Evolutionary conservation across 2,113 vertebrate species (phyloP), one percentile per base, ranked within the genome.

Genomic region (Bubo blakistoni): DNA sequence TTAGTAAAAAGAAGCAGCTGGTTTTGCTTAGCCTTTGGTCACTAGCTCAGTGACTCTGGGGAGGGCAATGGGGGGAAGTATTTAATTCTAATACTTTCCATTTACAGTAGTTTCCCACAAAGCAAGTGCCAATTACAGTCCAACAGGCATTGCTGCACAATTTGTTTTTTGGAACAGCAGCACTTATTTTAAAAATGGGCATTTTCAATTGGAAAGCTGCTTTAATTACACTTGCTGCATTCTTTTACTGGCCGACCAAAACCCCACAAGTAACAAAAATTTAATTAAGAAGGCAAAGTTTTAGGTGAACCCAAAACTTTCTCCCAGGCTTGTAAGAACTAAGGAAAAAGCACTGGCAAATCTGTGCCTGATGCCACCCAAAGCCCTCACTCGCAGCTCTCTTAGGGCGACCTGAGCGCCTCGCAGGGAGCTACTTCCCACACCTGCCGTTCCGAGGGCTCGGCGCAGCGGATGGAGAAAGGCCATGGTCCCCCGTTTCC

Each of bases 121-220:
- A 47, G 36, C 38, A 27, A 42, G 7, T 29, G 44, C 14, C 22
- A 7, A 0, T 9, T 6, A 32, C 22, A 29, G 10, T 1, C 63
- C n/a, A 17, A 5, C 12, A 40, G 29, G 6, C 42, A 9, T 0
- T 18, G 5, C 44, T 13, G 19, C 10, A 2, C 0, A 4, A 16
- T 10, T 19, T 6, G 24, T 8, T 36, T 27, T 15, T 20, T 51
- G 4, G 2, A 36, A 2, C 6, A 34, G 12, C 51, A 21, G 10
- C 21, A 2, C 5, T 3, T 19, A 7, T 6, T 2, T 32, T 36
- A 0, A 40, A 26, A 21, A 29, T 0, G 0, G 0, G 16, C 18
- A n/a, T 5, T 42, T 46, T 13, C 34, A 3, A 1, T 5, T 8
- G 4, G 6, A 10, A 44, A 17, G 36, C 76, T 22, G 12, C 32